A percentile compares a stretch with the other conserved stretches of the same genome.
phyloP scores from a whole-genome alignment of 2,888 invertebrate species.

The Chrysolina oricalcia region DNA sequence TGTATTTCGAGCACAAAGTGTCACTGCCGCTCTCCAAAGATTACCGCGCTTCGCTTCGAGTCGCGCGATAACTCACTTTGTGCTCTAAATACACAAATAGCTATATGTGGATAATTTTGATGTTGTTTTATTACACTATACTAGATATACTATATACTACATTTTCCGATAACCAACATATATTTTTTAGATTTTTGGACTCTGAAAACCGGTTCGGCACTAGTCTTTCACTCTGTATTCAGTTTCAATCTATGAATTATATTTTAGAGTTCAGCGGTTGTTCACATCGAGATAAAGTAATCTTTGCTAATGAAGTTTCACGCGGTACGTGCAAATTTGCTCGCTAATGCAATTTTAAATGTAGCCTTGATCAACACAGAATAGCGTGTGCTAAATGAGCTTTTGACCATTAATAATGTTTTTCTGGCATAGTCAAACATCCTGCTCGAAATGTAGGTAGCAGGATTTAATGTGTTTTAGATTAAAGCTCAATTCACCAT shows the following conservation, averaged over 20 bases:
- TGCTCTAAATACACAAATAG: too few species aligned
- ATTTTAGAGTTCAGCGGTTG: slow-evolving; percentile 1
- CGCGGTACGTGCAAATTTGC: slow-evolving; percentile 15
- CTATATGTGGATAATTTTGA: too few species aligned
- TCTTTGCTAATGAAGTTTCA: slow-evolving; percentile 35
- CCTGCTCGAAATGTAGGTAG: neutral
- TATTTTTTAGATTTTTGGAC: neutral
- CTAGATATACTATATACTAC: too few species aligned
- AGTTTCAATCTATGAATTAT: neutral
- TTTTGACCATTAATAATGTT: neutral
- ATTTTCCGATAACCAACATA: neutral
- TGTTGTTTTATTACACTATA: too few species aligned
- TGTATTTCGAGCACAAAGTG: too few species aligned
- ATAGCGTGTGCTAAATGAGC: neutral
- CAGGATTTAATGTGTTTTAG: too few species aligned
- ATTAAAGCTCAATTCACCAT: too few species aligned
- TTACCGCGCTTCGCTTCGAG: too few species aligned
- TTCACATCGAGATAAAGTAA: slow-evolving; percentile 34
- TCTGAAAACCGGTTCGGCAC: neutral
- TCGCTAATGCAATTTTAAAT: slow-evolving; percentile 39
- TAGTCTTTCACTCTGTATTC: neutral
- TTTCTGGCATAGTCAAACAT: neutral
- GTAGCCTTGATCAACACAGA: slow-evolving; percentile 33
- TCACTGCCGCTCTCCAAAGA: too few species aligned
- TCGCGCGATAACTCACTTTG: too few species aligned